phyloP scores from a whole-genome alignment of 2,113 vertebrate species.

The Seriola dumerili region DNA sequence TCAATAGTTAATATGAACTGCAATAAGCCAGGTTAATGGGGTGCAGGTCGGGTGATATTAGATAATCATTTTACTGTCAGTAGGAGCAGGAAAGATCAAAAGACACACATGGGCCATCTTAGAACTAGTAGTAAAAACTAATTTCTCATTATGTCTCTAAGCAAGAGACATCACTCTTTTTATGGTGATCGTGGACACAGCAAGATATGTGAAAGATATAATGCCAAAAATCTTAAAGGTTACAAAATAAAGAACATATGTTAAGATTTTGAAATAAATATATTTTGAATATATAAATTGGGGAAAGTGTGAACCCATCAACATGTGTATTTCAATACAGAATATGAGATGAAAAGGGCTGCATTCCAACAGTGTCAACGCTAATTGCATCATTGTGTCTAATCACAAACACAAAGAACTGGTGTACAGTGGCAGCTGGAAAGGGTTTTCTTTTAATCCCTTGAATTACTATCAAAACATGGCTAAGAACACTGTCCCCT shows the following conservation, averaged over 20 bases:
- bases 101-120: not conserved
- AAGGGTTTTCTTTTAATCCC: not conserved
- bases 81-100: conserved; percentile 33
- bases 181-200: not conserved
- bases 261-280: not conserved
- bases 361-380: conserved; percentile 69
- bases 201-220: not conserved
- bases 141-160: not conserved
- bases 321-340: conserved; percentile 41
- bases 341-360: conserved; percentile 69
- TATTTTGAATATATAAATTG: conserved; percentile 1
- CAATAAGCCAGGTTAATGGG: conserved; percentile 69
- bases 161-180: too few relatives aligned
- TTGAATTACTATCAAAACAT: not conserved
- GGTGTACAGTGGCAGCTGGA: not conserved
- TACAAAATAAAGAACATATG: not conserved
- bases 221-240: not conserved
- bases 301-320: conserved; percentile 34
- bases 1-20: conserved; percentile 30
- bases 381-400: not conserved
- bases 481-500: not conserved
- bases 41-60: conserved; percentile 57
- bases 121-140: not conserved
- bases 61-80: conserved; percentile 70
- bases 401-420: not conserved